These are phyloP conservation scores for Okamejei kenojei DNA, from an alignment of 2,797 vertebrate species.

Conservation along the genomic window DNA sequence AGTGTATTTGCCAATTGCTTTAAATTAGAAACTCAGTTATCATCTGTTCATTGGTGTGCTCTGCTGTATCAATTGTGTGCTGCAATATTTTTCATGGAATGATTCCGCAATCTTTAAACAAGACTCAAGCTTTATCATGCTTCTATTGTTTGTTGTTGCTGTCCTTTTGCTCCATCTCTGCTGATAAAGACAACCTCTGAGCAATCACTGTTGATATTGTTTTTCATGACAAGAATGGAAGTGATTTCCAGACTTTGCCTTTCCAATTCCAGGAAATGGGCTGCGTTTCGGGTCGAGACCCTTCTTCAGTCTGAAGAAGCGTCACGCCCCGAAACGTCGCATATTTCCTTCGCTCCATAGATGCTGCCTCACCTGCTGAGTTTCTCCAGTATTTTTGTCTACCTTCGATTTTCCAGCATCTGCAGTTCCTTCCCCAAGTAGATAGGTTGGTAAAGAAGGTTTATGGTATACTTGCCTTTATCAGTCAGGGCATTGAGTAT, in stretches of 20 bases:
- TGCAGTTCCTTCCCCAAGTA: too few relatives aligned
- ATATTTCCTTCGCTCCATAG: too few relatives aligned
- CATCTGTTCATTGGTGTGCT: slow-evolving; percentile 1
- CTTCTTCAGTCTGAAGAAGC: too few relatives aligned
- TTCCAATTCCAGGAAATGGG: background rate
- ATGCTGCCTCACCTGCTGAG: too few relatives aligned
- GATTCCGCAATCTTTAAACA: background rate
- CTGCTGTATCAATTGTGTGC: background rate
- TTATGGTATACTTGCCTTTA: too few relatives aligned
- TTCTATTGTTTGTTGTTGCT: background rate
- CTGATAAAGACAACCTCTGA: background rate
- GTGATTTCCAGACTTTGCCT: background rate
- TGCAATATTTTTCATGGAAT: slow-evolving; percentile 22
- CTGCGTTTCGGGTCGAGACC: too few relatives aligned
- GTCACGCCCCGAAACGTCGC: too few relatives aligned
- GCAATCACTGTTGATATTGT: background rate
- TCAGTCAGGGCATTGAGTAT: too few relatives aligned
- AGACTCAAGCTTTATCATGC: background rate
- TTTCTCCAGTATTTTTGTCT: too few relatives aligned
- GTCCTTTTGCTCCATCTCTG: background rate
- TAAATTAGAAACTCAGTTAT: background rate
- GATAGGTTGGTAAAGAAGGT: too few relatives aligned
- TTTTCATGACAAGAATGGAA: background rate
- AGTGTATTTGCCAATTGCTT: background rate
- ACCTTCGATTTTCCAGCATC: too few relatives aligned